Evolutionary conservation across 2,797 vertebrate species (phyloP), one percentile per base, ranked within the genome.

Genomic region (Pipistrellus kuhlii): DNA sequence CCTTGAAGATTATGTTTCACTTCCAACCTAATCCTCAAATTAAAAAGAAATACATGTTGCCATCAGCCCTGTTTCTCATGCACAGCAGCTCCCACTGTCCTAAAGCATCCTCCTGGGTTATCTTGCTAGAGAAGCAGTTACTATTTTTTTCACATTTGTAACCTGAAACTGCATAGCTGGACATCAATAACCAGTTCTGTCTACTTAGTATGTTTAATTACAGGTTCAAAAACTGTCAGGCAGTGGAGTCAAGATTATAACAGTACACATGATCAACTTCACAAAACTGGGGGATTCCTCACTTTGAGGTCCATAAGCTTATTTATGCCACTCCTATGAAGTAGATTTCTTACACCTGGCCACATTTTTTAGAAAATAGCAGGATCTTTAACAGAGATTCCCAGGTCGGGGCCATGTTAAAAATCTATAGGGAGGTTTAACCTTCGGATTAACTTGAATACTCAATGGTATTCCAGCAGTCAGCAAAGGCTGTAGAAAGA

Each of bases 21-120:
- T 98, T 98, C 95, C 95, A 94, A 96, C 68, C 94, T 97, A 98
- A 97, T 97, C 96, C 94, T 97, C 94, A 98, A 97, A 98, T 98
- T 98, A 98, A 97, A 98, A 98, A 96, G 96, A 97, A 94, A 96
- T 96, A 91, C 95, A 98, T 97, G 94, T 96, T 97, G 96, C 20
- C 90, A 96, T 96, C 88, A 92, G 66, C 83, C 97, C 88, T 82
- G 48, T 83, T 97, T 94, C 90, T 98, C 95, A 94, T 95, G 91
- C 91, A 84, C 35, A 85, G 93, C 93, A 90, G 89, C 85, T 97
- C 94, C 94, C 83, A 97, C 94, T 97, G 95, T 96, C 96, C 94
- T 96, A 25, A 97, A 98, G 81, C 88, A 95, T 87, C 94, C 97
- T 92, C 94, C 88, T 72, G 97, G 95, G 97, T 78, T 95, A 87